Evolutionary conservation across 2,888 invertebrate genomes (phyloP), one percentile per base, ranked within the genome.

Genomic region (Halictus quadricinctus): DNA sequence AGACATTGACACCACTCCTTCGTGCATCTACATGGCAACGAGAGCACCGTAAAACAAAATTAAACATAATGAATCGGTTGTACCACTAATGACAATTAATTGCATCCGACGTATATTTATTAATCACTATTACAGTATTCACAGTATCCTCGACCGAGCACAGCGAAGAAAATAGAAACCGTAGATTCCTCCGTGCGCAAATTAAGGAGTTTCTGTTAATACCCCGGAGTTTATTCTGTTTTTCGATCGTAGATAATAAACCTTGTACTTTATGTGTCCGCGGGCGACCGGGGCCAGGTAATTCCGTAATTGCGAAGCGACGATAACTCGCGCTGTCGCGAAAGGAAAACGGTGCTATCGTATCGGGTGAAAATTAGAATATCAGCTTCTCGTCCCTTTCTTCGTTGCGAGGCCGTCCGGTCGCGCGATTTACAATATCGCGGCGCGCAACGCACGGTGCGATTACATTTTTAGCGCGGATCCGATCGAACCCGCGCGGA

Each of bases 301-400:
- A 50, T 18, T n/a, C 21, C 36, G 48, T 72, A 77, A 83, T 76
- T 69, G 72, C 69, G 41, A 18, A n/a, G 18, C 50, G 36, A 4
- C 41, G 18, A 69, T 75, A 76, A 79, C 74, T 79, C 76, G 72
- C n/a, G 36, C 58, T n/a, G 50, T 76, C 60, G 66, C 76, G 79
- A 41, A 8, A 69, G 76, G 36, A 54, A 70, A 74, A 50, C 46
- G n/a, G 29, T 60, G 15, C 12, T 21, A 6, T 7, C 15, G 72
- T 41, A 36, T 54, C 72, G 82, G 36, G 79, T 25, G 83, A 83
- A 83, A 85, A 87, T 85, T 82, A 85, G 83, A 83, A 83, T 73
- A 80, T 79, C 86, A 76, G 12, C 74, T 25, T 69, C 36, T 12
- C 43, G 48, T 18, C 29, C 8, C 29, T 18, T 41, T 69, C 60